A percentile compares a stretch with the other conserved stretches of the same genome.
These are phyloP conservation scores for Drosophila nr. medialis DNA, from an alignment of 2,888 invertebrate genomes.

Conservation along the genomic window DNA sequence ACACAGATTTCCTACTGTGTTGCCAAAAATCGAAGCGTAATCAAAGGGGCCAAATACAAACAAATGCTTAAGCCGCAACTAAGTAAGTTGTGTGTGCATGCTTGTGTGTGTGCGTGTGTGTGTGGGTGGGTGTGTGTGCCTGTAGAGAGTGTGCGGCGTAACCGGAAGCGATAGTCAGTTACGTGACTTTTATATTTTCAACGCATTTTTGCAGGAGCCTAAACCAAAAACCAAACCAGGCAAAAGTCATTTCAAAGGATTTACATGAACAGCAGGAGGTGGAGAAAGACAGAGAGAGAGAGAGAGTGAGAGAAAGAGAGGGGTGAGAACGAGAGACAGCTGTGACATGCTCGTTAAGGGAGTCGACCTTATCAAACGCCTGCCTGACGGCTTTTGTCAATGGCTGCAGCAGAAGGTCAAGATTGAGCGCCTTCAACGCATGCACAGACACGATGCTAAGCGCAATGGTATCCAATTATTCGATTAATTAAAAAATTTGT, in stretches of 20 bases:
- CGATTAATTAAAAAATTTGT: constrained; percentile 68
- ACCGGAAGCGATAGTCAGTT: constrained; percentile 74
- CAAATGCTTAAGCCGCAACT: constrained; percentile 68
- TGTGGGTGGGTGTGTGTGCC: constrained; percentile 19
- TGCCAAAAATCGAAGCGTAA: constrained; percentile 75
- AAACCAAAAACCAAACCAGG: constrained; percentile 22
- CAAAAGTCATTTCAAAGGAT: constrained; percentile 60
- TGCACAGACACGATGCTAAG: constrained; percentile 13
- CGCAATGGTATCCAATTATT: constrained; percentile 38
- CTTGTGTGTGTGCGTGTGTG: constrained; percentile 13
- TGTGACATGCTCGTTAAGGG: constrained; percentile 62
- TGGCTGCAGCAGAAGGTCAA: constrained; percentile 60
- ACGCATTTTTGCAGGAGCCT: constrained; percentile 57
- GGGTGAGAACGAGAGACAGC: constrained; percentile 16
- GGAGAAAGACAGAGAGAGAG: neutral
- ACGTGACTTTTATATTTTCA: constrained; percentile 78
- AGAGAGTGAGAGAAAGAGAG: neutral
- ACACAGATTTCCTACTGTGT: constrained; percentile 43
- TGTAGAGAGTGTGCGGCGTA: constrained; percentile 53
- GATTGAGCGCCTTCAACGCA: constrained; percentile 32
- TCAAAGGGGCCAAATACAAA: constrained; percentile 74
- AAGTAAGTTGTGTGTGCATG: constrained; percentile 37
- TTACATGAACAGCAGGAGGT: constrained; percentile 41
- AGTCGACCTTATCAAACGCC: constrained; percentile 26
- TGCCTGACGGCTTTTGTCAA: constrained; percentile 22